Evolutionary conservation across 2,113 vertebrate genomes (phyloP).

Genomic region (Apteryx owenii): DNA sequence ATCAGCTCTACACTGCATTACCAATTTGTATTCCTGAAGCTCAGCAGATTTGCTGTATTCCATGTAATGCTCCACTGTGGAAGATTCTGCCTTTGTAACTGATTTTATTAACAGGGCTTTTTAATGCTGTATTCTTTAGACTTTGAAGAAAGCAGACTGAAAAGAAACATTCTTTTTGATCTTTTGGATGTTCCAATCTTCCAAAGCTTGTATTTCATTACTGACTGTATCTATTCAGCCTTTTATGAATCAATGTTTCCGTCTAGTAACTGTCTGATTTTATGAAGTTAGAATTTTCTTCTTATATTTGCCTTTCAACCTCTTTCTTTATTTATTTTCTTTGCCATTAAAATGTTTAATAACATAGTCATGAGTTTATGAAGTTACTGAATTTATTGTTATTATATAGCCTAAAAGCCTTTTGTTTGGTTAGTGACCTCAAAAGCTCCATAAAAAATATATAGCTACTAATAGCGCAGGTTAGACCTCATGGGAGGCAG

Average conservation of each 20-base stretch:
- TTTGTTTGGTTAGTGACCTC: background rate
- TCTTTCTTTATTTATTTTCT: slow-evolving; percentile 24
- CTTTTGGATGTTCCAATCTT: slow-evolving; percentile 21
- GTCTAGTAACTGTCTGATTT: background rate
- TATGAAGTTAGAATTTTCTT: background rate
- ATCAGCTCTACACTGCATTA: rapidly evolving
- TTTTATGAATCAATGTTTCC: background rate
- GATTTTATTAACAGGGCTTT: slow-evolving; percentile 18
- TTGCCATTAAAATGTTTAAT: background rate
- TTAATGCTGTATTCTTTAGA: background rate
- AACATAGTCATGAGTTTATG: background rate
- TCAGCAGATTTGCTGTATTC: background rate
- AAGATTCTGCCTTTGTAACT: slow-evolving; percentile 27
- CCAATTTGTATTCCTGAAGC: background rate
- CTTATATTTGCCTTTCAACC: background rate
- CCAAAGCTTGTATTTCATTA: slow-evolving; percentile 34
- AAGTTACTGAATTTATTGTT: background rate
- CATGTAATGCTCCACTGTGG: rapidly evolving
- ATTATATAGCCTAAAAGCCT: background rate
- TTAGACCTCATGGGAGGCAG: background rate
- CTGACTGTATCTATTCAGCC: slow-evolving; percentile 6
- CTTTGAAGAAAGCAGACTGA: slow-evolving; percentile 25
- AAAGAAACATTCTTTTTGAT: slow-evolving; percentile 52
- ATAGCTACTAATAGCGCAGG: background rate
- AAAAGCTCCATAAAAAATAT: background rate